A percentile compares a stretch with the other conserved stretches of the same genome.
Conservation (phyloP, 2,797 vertebrate species). For the Microhierax caerulescens region DNA sequence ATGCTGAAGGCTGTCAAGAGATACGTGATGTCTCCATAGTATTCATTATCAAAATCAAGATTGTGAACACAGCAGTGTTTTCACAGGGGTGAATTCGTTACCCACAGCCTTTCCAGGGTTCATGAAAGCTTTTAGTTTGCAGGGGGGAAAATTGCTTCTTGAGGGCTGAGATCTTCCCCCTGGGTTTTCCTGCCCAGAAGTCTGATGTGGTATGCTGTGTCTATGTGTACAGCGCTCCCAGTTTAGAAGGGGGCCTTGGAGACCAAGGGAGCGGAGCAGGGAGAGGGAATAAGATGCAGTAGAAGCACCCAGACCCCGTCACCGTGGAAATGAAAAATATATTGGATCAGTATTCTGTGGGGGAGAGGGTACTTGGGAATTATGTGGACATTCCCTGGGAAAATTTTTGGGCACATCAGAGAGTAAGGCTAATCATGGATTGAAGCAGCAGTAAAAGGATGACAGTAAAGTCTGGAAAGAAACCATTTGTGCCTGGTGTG, state of each 20-base stretch:
- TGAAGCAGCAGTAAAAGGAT: not conserved
- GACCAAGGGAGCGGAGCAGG: not conserved
- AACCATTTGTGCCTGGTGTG: not conserved
- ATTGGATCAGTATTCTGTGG: not conserved
- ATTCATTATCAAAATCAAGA: not conserved
- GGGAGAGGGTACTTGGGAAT: not conserved
- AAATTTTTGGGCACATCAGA: not conserved
- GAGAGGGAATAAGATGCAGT: not conserved
- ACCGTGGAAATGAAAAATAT: not conserved
- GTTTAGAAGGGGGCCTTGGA: not conserved
- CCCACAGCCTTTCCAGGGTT: not conserved
- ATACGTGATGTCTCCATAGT: not conserved
- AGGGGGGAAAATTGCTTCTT: not conserved
- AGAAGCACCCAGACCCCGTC: not conserved
- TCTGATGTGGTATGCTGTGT: not conserved
- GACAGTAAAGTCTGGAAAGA: not conserved
- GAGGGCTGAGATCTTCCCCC: not conserved
- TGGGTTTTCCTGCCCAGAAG: not conserved
- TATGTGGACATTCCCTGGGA: not conserved
- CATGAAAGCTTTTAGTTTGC: not conserved
- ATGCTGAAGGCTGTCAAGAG: not conserved
- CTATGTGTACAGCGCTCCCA: not conserved
- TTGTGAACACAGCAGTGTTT: not conserved
- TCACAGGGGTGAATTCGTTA: not conserved
- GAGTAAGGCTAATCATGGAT: not conserved